A percentile compares a stretch with the other conserved stretches of the same genome.
These are phyloP conservation scores for Spodoptera picta DNA, from an alignment of 2,888 invertebrate species.

Conservation along the genomic window DNA sequence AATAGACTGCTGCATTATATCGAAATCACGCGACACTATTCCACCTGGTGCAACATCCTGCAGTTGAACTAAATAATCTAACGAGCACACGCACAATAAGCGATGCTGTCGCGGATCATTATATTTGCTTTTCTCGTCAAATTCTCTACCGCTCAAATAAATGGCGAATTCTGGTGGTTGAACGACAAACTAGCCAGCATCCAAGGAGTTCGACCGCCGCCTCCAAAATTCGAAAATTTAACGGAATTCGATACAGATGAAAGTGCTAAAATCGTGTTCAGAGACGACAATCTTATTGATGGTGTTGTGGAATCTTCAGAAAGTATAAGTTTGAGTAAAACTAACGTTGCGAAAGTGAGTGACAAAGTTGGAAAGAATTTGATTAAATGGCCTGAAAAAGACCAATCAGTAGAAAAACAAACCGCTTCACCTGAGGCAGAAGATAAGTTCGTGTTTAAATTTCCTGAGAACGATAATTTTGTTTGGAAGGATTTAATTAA, in stretches of 20 bases:
- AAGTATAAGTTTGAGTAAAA: conserved; percentile 19
- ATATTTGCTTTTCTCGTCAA: conserved; percentile 62
- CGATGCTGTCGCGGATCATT: conserved; percentile 65
- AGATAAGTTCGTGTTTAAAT: conserved; percentile 68
- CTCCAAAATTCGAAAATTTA: conserved; percentile 72
- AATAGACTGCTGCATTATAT: conserved; percentile 69
- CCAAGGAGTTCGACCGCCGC: conserved; percentile 62
- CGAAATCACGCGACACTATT: conserved; percentile 72
- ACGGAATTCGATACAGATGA: conserved; percentile 78
- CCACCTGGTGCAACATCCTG: conserved; percentile 77
- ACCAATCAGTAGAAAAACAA: conserved; percentile 26
- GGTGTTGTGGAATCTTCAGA: conserved; percentile 22
- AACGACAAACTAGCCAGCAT: conserved; percentile 71
- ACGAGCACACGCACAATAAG: conserved; percentile 54
- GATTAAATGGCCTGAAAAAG: conserved; percentile 42
- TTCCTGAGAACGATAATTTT: conserved; percentile 59
- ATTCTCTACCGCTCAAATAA: conserved; percentile 69
- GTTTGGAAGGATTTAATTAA: conserved; percentile 25
- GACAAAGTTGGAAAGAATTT: conserved; percentile 11
- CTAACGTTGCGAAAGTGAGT: conserved; percentile 1
- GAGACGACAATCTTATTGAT: conserved; percentile 60
- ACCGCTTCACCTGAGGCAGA: conserved; percentile 30
- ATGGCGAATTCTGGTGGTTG: conserved; percentile 84
- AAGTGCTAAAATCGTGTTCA: conserved; percentile 74
- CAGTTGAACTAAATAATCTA: conserved; percentile 61